These are phyloP conservation scores for Pelusios castaneus DNA, from an alignment of 2,113 vertebrate species.

Conservation along the genomic window DNA sequence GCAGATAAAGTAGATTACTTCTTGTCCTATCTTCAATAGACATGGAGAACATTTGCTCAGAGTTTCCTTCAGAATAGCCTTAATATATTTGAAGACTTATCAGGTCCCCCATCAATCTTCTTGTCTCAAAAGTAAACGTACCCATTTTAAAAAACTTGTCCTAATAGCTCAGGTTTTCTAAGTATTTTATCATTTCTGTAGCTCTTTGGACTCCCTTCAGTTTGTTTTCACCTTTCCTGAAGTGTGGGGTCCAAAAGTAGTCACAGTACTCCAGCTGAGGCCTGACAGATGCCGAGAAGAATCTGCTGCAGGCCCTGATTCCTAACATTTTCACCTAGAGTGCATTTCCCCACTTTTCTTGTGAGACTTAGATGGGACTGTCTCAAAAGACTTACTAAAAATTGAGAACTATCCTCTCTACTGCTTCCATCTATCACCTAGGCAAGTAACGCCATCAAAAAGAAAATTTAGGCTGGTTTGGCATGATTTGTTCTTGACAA, in stretches of 20 bases:
- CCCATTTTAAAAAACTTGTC: not conserved
- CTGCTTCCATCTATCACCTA: not conserved
- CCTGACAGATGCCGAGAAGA: not conserved
- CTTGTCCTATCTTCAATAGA: not conserved
- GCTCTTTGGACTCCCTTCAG: not conserved
- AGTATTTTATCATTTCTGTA: not conserved
- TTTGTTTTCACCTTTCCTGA: not conserved
- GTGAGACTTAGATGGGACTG: not conserved
- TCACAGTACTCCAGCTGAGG: not conserved
- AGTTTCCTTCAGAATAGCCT: not conserved
- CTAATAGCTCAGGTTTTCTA: not conserved
- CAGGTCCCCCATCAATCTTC: not conserved
- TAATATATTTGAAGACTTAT: not conserved
- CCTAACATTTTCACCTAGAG: not conserved
- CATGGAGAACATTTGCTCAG: not conserved
- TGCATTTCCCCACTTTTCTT: not conserved
- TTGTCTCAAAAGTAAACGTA: not conserved
- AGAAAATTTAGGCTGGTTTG: not conserved
- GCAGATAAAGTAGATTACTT: not conserved
- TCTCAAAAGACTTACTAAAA: not conserved
- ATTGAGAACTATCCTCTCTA: not conserved
- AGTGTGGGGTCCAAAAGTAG: not conserved
- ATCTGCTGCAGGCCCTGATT: not conserved
- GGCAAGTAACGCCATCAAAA: not conserved
- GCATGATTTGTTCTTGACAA: not conserved